phyloP scores from a whole-genome alignment of 2,888 invertebrate species.

The Cryptops parisi region DNA sequence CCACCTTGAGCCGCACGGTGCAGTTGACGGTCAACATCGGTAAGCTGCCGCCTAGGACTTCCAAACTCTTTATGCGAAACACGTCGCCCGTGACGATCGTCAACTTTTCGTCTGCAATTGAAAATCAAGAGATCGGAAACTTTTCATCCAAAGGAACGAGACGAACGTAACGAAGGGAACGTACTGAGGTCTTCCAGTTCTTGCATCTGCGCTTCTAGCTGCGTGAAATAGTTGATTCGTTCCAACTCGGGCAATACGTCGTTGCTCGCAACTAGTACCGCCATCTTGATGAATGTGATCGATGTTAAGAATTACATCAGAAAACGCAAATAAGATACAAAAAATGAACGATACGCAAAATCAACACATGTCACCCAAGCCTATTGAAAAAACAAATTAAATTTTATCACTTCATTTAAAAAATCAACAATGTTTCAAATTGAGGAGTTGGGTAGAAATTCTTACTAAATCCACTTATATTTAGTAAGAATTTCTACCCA shows the following conservation, averaged over 20 bases:
- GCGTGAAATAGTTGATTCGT: conserved; percentile 62
- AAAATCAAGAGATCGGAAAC: background rate
- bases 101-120: background rate
- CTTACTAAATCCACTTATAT: too few relatives aligned
- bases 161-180: too few relatives aligned
- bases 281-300: conserved; percentile 54
- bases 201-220: conserved; percentile 38
- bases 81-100: background rate
- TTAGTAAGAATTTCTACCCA: too few relatives aligned
- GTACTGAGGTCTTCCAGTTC: conserved; percentile 16
- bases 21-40: background rate
- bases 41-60: background rate
- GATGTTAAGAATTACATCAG: conserved; percentile 1
- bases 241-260: conserved; percentile 56
- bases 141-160: too few relatives aligned
- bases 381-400: too few relatives aligned
- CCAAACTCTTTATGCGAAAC: background rate
- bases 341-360: too few relatives aligned
- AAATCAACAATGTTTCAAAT: too few relatives aligned
- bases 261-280: conserved; percentile 63
- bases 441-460: too few relatives aligned
- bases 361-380: too few relatives aligned
- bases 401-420: too few relatives aligned
- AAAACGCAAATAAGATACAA: too few relatives aligned
- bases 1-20: conserved; percentile 16